phyloP scores from a whole-genome alignment of 2,113 vertebrate genomes.

The Misgurnus mizolepis region DNA sequence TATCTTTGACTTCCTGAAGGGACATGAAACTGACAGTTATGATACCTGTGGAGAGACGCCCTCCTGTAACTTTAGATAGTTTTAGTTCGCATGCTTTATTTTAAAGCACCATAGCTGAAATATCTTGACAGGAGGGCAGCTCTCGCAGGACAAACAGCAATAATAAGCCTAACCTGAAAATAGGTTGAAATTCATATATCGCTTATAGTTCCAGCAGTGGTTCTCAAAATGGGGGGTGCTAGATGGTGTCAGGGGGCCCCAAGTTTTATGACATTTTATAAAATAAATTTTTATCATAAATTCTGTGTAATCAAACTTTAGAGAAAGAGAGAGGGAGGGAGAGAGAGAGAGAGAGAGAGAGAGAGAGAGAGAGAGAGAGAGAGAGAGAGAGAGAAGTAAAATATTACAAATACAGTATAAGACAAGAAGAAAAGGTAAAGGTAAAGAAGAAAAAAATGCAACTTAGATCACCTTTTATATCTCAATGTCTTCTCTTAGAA shows the following conservation, averaged over 20 bases:
- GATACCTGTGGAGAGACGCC: not conserved
- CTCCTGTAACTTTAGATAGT: not conserved
- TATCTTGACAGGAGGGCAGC: conserved; percentile 9
- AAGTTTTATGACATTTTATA: too few relatives aligned
- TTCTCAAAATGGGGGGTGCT: not conserved
- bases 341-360: too few relatives aligned
- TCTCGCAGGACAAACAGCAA: conserved; percentile 10
- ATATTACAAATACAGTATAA: not conserved
- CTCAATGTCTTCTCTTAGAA: too few relatives aligned
- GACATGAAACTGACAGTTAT: not conserved
- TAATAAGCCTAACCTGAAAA: not conserved
- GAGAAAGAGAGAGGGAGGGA: too few relatives aligned
- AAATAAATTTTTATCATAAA: too few relatives aligned
- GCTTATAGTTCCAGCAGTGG: not conserved
- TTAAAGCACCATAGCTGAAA: not conserved
- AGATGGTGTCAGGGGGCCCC: not conserved
- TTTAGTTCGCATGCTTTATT: conserved; percentile 5
- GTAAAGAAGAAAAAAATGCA: too few relatives aligned
- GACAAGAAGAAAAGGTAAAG: not conserved
- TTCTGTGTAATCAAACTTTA: too few relatives aligned
- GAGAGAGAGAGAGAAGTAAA: too few relatives aligned
- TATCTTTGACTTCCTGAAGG: conserved; percentile 26
- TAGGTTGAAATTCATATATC: not conserved
- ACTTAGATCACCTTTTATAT: too few relatives aligned
- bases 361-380: too few relatives aligned